Conservation (phyloP, 2,888 invertebrate species). For the Leptarthrus brevirostris region DNA sequence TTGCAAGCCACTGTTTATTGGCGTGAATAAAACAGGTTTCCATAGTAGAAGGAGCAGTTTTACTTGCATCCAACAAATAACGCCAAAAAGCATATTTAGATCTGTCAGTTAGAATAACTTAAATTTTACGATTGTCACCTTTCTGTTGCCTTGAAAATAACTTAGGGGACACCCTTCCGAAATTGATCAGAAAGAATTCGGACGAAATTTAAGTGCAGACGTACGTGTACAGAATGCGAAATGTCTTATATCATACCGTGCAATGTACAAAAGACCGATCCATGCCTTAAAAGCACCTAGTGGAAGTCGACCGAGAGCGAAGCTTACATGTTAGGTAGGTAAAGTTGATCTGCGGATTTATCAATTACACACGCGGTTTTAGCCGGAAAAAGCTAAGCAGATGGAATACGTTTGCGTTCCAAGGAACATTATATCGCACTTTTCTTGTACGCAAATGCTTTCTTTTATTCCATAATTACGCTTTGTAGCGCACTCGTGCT, state of each 20-base stretch:
- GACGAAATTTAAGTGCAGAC: not conserved
- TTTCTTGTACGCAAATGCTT: constrained; percentile 1
- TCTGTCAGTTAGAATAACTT: too few relatives aligned
- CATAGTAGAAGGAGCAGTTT: not conserved
- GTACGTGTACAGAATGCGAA: constrained; percentile 10
- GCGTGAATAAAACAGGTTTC: constrained; percentile 35
- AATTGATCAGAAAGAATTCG: not conserved
- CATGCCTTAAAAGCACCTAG: not conserved
- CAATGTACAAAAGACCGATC: not conserved
- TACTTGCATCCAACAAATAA: not conserved
- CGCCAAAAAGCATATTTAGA: too few relatives aligned
- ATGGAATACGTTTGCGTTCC: not conserved
- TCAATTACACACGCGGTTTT: not conserved
- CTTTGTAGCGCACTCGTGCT: not conserved
- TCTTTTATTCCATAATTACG: constrained; percentile 1
- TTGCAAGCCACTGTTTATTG: constrained; percentile 10
- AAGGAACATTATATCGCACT: not conserved
- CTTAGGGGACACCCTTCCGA: not conserved
- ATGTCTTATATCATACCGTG: constrained; percentile 16
- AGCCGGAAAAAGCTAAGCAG: not conserved
- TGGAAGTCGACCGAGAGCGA: not conserved
- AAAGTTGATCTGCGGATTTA: not conserved
- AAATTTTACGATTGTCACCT: too few relatives aligned
- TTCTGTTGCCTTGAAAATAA: too few relatives aligned
- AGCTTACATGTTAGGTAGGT: not conserved